These are phyloP conservation scores for Nothobranchius furzeri DNA, from an alignment of 2,113 vertebrate genomes.

Conservation along the genomic window DNA sequence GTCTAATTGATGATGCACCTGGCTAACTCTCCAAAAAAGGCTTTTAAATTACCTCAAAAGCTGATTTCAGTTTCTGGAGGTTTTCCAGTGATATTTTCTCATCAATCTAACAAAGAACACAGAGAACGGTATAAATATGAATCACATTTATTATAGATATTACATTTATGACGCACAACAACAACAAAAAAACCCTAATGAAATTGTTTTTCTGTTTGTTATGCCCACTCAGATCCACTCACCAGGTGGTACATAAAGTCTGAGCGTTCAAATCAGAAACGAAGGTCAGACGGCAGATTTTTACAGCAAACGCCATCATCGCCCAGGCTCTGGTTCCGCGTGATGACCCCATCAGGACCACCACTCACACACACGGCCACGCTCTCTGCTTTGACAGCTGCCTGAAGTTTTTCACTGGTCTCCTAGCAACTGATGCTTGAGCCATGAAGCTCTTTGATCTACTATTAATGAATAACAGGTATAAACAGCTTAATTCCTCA, in stretches of 20 bases:
- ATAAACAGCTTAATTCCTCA: conserved; percentile 66
- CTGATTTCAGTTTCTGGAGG: conserved; percentile 71
- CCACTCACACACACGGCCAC: conserved; percentile 2
- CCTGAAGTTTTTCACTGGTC: conserved; percentile 47
- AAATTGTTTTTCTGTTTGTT: background rate
- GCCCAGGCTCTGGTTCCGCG: too few species aligned
- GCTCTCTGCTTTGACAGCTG: conserved; percentile 31
- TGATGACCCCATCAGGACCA: conserved; percentile 12
- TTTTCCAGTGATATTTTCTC: conserved; percentile 74
- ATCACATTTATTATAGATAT: conserved; percentile 1
- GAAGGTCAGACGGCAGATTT: conserved; percentile 19
- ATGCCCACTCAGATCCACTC: conserved; percentile 31
- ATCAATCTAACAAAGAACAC: conserved; percentile 64
- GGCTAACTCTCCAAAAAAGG: background rate
- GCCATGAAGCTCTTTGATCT: conserved; percentile 57
- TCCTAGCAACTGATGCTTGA: conserved; percentile 63
- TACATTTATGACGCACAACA: background rate
- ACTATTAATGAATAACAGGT: conserved; percentile 68
- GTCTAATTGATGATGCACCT: background rate
- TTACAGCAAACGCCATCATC: background rate
- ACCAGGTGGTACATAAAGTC: conserved; percentile 62
- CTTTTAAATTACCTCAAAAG: conserved; percentile 76
- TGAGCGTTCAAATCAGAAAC: conserved; percentile 47
- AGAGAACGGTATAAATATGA: background rate
- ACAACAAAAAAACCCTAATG: background rate